A percentile compares a stretch with the other conserved stretches of the same genome.
These are phyloP conservation scores for Aurelia aurita complex sp. Pacific DNA, from an alignment of 30 jellyfish, hydroid and myxozoan genomes.

Conservation along the genomic window DNA sequence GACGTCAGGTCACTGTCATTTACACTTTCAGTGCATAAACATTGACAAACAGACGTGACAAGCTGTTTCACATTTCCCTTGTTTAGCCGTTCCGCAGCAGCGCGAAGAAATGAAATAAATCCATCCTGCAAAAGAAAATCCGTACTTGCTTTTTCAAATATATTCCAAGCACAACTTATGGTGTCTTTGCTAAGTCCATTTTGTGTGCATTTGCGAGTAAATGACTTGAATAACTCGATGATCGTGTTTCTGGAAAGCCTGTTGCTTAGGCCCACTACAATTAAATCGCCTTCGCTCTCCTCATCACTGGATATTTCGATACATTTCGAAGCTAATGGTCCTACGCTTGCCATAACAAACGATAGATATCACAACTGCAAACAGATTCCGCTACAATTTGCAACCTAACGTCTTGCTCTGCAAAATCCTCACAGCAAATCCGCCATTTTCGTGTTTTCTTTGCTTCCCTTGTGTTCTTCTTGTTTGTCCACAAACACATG, in stretches of 20 bases:
- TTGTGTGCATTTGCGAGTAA: slow-evolving; percentile 8
- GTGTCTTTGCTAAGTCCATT: slow-evolving; percentile 20
- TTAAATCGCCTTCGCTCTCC: slow-evolving; percentile 15
- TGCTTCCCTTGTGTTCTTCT: no score
- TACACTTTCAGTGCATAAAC: slow-evolving; percentile 24
- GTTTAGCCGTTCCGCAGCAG: not conserved
- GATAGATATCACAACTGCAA: no score
- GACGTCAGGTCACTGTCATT: not conserved
- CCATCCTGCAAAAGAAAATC: slow-evolving; percentile 5
- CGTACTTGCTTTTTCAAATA: slow-evolving; percentile 21
- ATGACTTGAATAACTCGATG: slow-evolving; percentile 6
- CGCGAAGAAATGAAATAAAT: slow-evolving; percentile 18
- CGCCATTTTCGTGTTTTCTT: slow-evolving; percentile 1
- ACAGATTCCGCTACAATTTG: no score
- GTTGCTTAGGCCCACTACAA: slow-evolving; percentile 14
- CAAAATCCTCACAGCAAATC: not conserved
- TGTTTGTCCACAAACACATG: not conserved
- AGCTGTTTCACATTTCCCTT: slow-evolving; percentile 13
- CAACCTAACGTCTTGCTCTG: no score
- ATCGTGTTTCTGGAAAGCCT: not conserved
- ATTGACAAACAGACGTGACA: slow-evolving; percentile 9
- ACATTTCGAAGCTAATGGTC: not conserved
- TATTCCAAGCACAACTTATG: not conserved
- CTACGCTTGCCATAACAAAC: slow-evolving; percentile 5
- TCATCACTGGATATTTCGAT: slow-evolving; percentile 76